phyloP scores from a whole-genome alignment of 2,113 vertebrate species.

The Hyla sarda region DNA sequence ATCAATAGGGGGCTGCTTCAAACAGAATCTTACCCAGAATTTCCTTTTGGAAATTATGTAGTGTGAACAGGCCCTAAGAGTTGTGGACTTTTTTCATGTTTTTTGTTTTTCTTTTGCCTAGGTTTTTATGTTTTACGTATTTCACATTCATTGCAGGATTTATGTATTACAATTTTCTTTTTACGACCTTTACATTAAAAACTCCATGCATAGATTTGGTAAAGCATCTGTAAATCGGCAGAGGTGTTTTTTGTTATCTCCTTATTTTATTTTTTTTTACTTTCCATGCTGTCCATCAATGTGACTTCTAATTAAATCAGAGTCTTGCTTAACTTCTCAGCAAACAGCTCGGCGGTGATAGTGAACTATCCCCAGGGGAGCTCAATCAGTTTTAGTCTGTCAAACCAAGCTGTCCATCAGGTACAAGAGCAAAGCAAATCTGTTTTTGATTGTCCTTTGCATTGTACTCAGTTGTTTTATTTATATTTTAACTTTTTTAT shows the following conservation, averaged over 20 bases:
- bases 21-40: too few relatives aligned
- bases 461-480: background rate
- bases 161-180: background rate
- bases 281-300: constrained; percentile 40
- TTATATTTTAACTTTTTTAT: constrained; percentile 6
- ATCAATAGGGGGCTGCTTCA: too few relatives aligned
- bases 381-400: constrained; percentile 57
- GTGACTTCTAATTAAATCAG: constrained; percentile 58
- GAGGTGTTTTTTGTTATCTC: background rate
- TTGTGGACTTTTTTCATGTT: background rate
- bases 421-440: constrained; percentile 47
- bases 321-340: constrained; percentile 52
- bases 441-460: constrained; percentile 27
- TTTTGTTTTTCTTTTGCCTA: background rate
- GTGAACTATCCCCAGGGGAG: constrained; percentile 37
- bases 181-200: too few relatives aligned
- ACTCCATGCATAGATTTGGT: too few relatives aligned
- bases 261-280: background rate
- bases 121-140: background rate
- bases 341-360: constrained; percentile 51
- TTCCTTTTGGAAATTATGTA: too few relatives aligned
- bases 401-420: constrained; percentile 52
- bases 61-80: too few relatives aligned
- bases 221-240: background rate
- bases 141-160: background rate